Base-by-base conservation (phyloP, 2,888 invertebrate species). In the Ophonus ardosiacus region DNA sequence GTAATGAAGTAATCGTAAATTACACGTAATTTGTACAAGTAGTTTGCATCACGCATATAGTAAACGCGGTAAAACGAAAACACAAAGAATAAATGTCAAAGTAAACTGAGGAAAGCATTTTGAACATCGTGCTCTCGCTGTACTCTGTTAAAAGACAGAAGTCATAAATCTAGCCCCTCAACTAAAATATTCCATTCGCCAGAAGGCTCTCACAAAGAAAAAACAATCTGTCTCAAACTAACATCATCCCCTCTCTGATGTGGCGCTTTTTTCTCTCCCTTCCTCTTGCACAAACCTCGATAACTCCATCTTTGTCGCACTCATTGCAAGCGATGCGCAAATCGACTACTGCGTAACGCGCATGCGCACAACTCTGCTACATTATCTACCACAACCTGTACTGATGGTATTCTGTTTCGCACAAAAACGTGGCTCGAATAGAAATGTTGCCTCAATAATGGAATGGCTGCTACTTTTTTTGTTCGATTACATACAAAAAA, bases 131-230 rank as follows among this genome's bases (percentile, higher is more conserved):
- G 31, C 68, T 38, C 31, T n/a, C 40, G 56, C 78, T 57, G 43
- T 38, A 85, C 85, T 85, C 65, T 71, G 80, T 85, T 85, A 85
- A 80, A 85, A 80, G 85, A 85, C 59, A 68, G 61, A 85, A 85
- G 85, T 71, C 71, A 71, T 85, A 85, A 85, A 85, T 85, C 85
- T 78, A 84, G 38, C 79, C 83, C 84, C 84, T 74, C 78, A 71
- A 80, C 80, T 85, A 85, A 85, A 85, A 85, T 85, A 85, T 85
- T 85, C 85, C 85, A 85, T 85, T 85, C 85, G 79, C 85, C 85
- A 85, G 85, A 85, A 85, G 85, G 85, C 80, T 80, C 80, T 65
- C 71, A 79, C 68, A 85, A 80, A 85, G 85, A 85, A 85, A 85
- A 85, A 85, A 85, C 85, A 85, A 85, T 85, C 79, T 85, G 85